A percentile compares a stretch with the other conserved stretches of the same genome.
phyloP scores from a whole-genome alignment of 2,888 invertebrate genomes.

The Nebria brevicollis region DNA sequence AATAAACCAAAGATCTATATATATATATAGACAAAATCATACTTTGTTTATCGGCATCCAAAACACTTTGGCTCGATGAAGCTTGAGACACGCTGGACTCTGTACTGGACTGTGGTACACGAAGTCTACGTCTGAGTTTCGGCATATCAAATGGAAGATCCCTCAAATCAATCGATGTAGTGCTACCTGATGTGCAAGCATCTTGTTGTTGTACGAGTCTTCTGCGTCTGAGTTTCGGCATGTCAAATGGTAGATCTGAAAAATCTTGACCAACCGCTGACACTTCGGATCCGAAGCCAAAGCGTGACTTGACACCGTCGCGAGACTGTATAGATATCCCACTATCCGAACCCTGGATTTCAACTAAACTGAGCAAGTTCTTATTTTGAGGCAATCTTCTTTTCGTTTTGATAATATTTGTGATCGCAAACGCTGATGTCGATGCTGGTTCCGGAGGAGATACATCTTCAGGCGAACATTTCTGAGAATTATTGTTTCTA shows the following conservation, averaged over 20 bases:
- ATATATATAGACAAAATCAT: slow-evolving; percentile 52
- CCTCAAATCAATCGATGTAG: slow-evolving; percentile 79
- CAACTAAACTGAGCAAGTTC: slow-evolving; percentile 76
- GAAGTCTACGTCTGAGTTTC: slow-evolving; percentile 80
- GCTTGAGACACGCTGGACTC: slow-evolving; percentile 82
- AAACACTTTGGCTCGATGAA: slow-evolving; percentile 83
- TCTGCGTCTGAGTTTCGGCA: slow-evolving; percentile 84
- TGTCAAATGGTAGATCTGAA: slow-evolving; percentile 86
- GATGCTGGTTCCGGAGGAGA: slow-evolving; percentile 63
- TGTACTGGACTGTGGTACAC: slow-evolving; percentile 72
- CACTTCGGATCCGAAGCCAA: slow-evolving; percentile 57
- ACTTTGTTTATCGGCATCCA: slow-evolving; percentile 77
- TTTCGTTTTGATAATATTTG: slow-evolving; percentile 68
- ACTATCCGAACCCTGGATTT: slow-evolving; percentile 87
- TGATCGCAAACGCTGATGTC: slow-evolving; percentile 55
- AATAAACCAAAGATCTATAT: not conserved
- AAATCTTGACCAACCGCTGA: slow-evolving; percentile 71
- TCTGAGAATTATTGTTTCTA: slow-evolving; percentile 80
- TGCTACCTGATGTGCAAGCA: slow-evolving; percentile 76
- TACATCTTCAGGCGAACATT: slow-evolving; percentile 77
- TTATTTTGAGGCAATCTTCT: slow-evolving; percentile 79
- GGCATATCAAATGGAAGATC: slow-evolving; percentile 94
- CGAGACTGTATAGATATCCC: slow-evolving; percentile 88
- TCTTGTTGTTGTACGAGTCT: slow-evolving; percentile 74
- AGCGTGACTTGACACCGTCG: slow-evolving; percentile 77